Percentiles rank a stretch among this genome's conserved stretches.
phyloP scores from a whole-genome alignment of 2,113 vertebrate species.

The Xerus inauris region DNA sequence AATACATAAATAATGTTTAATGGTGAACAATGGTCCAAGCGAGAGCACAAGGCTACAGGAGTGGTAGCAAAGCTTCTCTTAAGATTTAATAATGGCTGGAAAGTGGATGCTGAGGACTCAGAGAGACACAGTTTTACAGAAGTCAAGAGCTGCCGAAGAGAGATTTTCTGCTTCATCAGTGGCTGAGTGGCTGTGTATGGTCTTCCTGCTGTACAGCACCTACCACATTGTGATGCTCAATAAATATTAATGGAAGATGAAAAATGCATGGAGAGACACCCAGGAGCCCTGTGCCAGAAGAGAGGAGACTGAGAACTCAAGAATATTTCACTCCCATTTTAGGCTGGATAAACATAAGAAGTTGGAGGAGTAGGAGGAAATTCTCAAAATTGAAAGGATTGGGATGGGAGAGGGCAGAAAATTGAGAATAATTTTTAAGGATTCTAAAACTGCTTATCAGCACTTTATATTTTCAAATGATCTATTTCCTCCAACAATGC shows the following conservation, averaged over 20 bases:
- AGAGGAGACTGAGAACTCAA: neutral
- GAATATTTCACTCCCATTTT: neutral
- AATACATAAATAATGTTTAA: neutral
- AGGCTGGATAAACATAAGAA: neutral
- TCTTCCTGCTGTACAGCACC: neutral
- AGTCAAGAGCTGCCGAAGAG: constrained; percentile 16
- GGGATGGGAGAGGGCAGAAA: neutral
- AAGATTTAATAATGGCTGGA: neutral
- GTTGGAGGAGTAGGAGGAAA: constrained; percentile 25
- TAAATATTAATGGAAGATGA: constrained; percentile 69
- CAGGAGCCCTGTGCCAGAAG: constrained; percentile 4
- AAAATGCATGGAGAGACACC: constrained; percentile 59
- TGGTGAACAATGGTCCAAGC: neutral
- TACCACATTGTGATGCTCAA: neutral
- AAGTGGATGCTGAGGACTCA: neutral
- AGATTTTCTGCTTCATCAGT: constrained; percentile 46
- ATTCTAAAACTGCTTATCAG: neutral
- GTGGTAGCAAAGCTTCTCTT: neutral
- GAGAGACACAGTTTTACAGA: neutral
- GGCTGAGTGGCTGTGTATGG: constrained; percentile 30
- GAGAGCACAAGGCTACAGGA: neutral
- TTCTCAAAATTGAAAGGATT: neutral
- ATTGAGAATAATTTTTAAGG: neutral
- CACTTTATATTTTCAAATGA: neutral
- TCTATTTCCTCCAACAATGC: neutral